A percentile compares a stretch with the other conserved stretches of the same genome.
phyloP scores from a whole-genome alignment of 2,113 vertebrate genomes.

The Trachemys scripta region DNA sequence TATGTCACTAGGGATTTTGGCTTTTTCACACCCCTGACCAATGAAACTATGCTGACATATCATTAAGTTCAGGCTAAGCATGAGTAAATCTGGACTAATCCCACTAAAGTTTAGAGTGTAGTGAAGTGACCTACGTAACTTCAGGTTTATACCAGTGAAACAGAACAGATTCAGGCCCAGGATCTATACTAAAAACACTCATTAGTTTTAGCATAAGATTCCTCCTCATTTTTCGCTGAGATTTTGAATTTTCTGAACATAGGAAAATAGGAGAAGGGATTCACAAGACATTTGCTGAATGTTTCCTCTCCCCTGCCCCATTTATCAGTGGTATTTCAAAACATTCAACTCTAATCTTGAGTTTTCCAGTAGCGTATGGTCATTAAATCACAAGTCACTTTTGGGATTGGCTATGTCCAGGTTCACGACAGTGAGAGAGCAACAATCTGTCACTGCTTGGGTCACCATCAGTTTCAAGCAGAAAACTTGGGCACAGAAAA shows the following conservation, averaged over 20 bases:
- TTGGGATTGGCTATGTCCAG: constrained; percentile 27
- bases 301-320: background rate
- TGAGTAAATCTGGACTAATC: background rate
- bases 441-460: background rate
- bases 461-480: background rate
- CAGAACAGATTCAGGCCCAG: background rate
- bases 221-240: background rate
- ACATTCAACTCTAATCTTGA: background rate
- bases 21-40: background rate
- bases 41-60: background rate
- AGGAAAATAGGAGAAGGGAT: background rate
- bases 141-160: background rate
- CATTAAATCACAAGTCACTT: constrained; percentile 52
- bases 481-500: background rate
- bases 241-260: background rate
- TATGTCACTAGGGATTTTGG: background rate
- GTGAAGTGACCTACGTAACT: background rate
- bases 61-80: background rate
- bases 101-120: accelerated
- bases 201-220: accelerated
- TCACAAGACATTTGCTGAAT: background rate
- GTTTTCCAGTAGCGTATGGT: background rate
- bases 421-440: background rate
- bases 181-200: background rate
- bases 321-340: background rate